Evolutionary conservation across 1,140 invertebrate species (phyloP), one percentile per base, ranked within the genome.

Genomic region (Drosophila pachea): DNA sequence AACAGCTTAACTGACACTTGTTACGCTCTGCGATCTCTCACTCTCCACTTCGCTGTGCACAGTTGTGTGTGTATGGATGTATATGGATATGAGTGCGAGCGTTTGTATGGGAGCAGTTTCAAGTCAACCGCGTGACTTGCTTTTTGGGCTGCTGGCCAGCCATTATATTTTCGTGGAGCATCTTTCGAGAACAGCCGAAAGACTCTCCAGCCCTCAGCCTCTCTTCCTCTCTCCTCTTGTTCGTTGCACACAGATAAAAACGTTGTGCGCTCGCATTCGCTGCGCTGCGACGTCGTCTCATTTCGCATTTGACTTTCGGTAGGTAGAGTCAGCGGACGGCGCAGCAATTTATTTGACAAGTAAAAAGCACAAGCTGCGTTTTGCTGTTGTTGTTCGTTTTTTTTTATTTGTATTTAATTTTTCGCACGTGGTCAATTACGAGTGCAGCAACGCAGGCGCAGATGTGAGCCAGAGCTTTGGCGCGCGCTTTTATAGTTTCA

Each of bases 231-330:
- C 61, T 16, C 54, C 36, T 12, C 14, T 32, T 40, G 31, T 47
- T 38, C 40, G 55, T 38, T 70, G 68, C 54, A 70, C 40, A 66
- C 48, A 66, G 54, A 66, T 70, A 70, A 70, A 64, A 63, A 55
- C 42, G 61, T 36, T 62, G 59, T 68, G 60, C 36, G 60, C 60
- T 64, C 67, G 53, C 53, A 64, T 63, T 70, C 48, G 64, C 52
- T 59, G 64, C 64, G 55, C 64, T 68, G 56, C 45, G 40, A 56
- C 64, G 48, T 49, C 47, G 40, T 14, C 56, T 73, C 73, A 79
- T 74, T 78, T 77, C 55, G 67, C 72, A 74, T 78, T 74, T 64
- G 63, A 74, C 76, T 77, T 74, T 78, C 63, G 74, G 62, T 68
- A 77, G 62, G 75, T 77, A 66, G 67, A 77, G 71, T 77, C 63